These are phyloP conservation scores for Seriola quinqueradiata DNA, from an alignment of 2,113 vertebrate species.

Conservation along the genomic window DNA sequence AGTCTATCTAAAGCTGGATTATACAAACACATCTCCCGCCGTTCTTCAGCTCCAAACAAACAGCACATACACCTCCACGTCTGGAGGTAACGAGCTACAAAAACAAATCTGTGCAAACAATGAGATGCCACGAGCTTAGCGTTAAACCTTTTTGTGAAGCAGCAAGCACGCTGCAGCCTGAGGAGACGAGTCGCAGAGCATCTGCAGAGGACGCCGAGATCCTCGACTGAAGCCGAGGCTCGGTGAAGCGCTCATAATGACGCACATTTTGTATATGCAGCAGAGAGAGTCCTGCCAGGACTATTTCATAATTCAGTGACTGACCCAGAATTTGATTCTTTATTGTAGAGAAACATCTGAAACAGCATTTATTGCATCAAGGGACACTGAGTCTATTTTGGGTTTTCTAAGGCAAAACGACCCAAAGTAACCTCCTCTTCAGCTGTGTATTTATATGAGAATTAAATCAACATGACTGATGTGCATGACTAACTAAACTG, in stretches of 20 bases:
- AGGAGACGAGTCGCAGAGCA: constrained; percentile 15
- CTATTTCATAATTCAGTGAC: constrained; percentile 29
- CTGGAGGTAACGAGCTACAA: not conserved
- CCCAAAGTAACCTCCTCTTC: not conserved
- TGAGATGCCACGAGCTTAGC: not conserved
- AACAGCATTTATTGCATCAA: constrained; percentile 10
- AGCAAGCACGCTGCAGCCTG: not conserved
- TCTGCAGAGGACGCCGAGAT: constrained; percentile 17
- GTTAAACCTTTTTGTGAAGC: not conserved
- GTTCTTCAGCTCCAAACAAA: not conserved
- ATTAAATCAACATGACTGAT: not conserved
- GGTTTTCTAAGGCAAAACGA: not conserved
- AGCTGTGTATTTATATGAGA: too few relatives aligned
- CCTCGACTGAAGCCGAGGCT: not conserved
- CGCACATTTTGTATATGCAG: not conserved
- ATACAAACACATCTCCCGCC: not conserved
- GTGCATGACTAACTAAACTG: not conserved
- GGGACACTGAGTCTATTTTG: constrained; percentile 15
- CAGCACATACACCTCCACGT: not conserved
- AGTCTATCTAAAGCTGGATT: not conserved
- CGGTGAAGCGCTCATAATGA: constrained; percentile 23
- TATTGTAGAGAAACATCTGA: not conserved
- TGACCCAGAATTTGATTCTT: constrained; percentile 38
- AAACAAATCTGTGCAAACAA: not conserved
- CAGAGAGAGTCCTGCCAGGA: constrained; percentile 23